A percentile compares a stretch with the other conserved stretches of the same genome.
phyloP scores from a whole-genome alignment of 2,888 invertebrate species.

The Noctua comes region DNA sequence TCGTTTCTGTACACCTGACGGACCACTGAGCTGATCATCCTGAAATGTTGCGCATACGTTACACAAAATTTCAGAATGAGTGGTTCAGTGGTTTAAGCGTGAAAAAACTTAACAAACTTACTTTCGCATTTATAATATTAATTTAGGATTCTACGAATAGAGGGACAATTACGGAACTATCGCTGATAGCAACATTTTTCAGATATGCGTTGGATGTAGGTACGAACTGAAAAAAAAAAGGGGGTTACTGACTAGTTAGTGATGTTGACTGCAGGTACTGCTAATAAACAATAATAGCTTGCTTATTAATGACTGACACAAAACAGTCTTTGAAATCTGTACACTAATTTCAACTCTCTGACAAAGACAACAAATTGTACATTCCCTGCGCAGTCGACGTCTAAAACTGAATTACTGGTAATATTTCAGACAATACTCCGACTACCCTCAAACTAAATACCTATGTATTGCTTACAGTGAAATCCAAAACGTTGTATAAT shows the following conservation, averaged over 20 bases:
- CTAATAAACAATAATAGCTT: too few species aligned
- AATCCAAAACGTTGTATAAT: slow-evolving; percentile 27
- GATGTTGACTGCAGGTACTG: too few species aligned
- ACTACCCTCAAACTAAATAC: slow-evolving; percentile 16
- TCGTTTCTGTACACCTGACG: too few species aligned
- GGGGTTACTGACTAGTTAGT: too few species aligned
- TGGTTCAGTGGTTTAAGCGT: too few species aligned
- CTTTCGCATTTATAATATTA: too few species aligned
- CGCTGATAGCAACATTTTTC: too few species aligned
- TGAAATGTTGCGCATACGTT: too few species aligned
- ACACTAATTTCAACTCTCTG: neutral
- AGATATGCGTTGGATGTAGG: neutral
- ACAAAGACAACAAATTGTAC: neutral
- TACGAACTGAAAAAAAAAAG: too few species aligned
- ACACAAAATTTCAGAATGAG: too few species aligned
- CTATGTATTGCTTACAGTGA: slow-evolving; percentile 12
- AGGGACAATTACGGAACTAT: neutral
- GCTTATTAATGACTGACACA: neutral
- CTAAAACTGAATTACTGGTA: slow-evolving; percentile 8
- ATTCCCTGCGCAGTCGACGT: neutral
- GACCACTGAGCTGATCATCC: too few species aligned
- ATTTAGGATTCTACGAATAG: neutral
- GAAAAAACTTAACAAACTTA: too few species aligned
- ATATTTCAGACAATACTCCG: slow-evolving; percentile 25
- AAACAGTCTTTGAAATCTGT: neutral